Conservation (phyloP, 2,888 invertebrate genomes). For the Campoletis raptor region DNA sequence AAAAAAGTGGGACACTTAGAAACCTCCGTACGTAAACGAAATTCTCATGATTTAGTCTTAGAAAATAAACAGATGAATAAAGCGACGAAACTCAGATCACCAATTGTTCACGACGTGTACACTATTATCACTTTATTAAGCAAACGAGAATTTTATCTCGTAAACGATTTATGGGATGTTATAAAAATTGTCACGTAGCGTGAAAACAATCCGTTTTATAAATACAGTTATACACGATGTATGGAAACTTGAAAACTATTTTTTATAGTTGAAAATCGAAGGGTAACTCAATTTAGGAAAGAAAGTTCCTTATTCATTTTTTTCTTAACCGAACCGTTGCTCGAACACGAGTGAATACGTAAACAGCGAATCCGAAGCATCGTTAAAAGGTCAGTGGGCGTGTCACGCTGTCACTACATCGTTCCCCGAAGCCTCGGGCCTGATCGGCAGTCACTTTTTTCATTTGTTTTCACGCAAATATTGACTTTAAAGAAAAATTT, state of each 20-base stretch:
- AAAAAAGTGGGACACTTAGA: conserved; percentile 38
- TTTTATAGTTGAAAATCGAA: not conserved
- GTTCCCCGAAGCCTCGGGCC: not conserved
- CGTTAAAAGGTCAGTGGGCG: not conserved
- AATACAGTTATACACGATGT: not conserved
- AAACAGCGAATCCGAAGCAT: not conserved
- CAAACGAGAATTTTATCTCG: conserved; percentile 49
- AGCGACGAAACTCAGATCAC: not conserved
- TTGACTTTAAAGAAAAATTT: not conserved
- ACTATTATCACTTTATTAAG: conserved; percentile 36
- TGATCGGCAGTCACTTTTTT: not conserved
- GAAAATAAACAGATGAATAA: conserved; percentile 11
- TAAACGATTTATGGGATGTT: conserved; percentile 45
- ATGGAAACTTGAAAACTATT: not conserved
- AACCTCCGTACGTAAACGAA: conserved; percentile 29
- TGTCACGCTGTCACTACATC: not conserved
- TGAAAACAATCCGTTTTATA: conserved; percentile 26
- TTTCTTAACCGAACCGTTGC: not conserved
- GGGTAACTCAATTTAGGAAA: not conserved
- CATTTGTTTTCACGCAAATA: not conserved
- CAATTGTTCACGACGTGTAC: not conserved
- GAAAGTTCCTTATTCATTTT: not conserved
- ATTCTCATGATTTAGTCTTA: not conserved
- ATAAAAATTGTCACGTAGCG: conserved; percentile 5
- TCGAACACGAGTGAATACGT: not conserved